Conservation (phyloP, 2,113 vertebrate species). For the Pleuronectes platessa region DNA sequence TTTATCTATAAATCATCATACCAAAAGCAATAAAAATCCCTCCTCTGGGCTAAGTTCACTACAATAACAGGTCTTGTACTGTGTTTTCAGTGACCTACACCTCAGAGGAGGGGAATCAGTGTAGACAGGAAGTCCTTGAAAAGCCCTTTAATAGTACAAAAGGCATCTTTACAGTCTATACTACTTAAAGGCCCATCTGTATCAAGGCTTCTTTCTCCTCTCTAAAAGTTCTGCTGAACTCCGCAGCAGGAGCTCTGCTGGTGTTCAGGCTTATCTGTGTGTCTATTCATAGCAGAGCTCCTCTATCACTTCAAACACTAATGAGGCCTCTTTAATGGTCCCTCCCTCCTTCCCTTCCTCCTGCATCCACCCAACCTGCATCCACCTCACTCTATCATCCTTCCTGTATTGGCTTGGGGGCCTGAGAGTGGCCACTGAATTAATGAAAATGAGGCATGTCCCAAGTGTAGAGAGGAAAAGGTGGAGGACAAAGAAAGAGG, state of each 20-base stretch:
- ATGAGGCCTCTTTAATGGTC: constrained; percentile 44
- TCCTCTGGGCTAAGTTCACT: neutral
- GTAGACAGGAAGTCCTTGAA: constrained; percentile 27
- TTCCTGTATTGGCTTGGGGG: constrained; percentile 18
- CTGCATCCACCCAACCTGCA: constrained; percentile 24
- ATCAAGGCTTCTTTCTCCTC: constrained; percentile 5
- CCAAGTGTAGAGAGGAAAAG: neutral
- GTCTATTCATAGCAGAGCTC: constrained; percentile 66
- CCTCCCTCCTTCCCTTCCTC: neutral
- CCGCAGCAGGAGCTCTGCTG: constrained; percentile 23
- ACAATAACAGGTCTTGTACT: constrained; percentile 1
- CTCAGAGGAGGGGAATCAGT: constrained; percentile 6
- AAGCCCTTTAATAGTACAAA: constrained; percentile 24
- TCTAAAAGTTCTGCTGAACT: constrained; percentile 46
- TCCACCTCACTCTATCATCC: constrained; percentile 19
- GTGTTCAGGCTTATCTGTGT: constrained; percentile 35
- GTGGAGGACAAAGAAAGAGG: constrained; percentile 26
- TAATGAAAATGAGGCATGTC: constrained; percentile 55
- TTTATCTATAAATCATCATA: too few relatives aligned
- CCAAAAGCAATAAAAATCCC: too few relatives aligned
- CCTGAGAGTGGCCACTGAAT: constrained; percentile 33
- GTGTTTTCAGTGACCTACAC: constrained; percentile 32
- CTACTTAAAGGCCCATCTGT: constrained; percentile 6
- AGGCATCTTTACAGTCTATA: neutral
- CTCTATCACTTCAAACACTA: constrained; percentile 62